phyloP scores from a whole-genome alignment of 1,140 invertebrate species.

The Aporrectodea caliginosa region DNA sequence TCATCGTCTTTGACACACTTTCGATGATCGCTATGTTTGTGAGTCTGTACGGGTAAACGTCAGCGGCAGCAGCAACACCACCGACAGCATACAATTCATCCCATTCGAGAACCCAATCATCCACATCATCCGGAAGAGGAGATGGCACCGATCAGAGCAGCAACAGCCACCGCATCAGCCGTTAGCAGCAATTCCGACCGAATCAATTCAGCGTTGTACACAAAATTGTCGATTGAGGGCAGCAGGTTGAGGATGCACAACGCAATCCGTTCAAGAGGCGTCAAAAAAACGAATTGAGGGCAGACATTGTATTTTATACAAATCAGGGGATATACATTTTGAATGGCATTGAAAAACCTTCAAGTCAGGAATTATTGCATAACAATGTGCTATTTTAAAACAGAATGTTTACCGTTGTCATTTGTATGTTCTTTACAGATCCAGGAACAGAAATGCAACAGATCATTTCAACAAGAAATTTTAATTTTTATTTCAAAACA shows the following conservation, averaged over 20 bases:
- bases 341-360: no score
- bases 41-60: not conserved
- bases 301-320: slow-evolving; percentile 3
- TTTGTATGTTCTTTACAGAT: no score
- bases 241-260: no score
- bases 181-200: not conserved
- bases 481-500: no score
- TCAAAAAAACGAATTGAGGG: slow-evolving; percentile 2
- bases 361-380: not conserved
- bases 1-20: slow-evolving; percentile 21
- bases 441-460: no score
- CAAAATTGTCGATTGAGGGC: not conserved
- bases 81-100: not conserved
- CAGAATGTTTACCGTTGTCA: no score
- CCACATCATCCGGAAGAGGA: not conserved
- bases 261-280: not conserved
- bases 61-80: not conserved
- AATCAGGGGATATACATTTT: not conserved
- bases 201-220: not conserved
- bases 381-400: no score
- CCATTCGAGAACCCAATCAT: not conserved
- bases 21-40: slow-evolving; percentile 13
- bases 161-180: not conserved
- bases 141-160: not conserved
- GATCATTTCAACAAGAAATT: no score